Conservation (phyloP, 1,140 invertebrate genomes). For the Solen grandis region DNA sequence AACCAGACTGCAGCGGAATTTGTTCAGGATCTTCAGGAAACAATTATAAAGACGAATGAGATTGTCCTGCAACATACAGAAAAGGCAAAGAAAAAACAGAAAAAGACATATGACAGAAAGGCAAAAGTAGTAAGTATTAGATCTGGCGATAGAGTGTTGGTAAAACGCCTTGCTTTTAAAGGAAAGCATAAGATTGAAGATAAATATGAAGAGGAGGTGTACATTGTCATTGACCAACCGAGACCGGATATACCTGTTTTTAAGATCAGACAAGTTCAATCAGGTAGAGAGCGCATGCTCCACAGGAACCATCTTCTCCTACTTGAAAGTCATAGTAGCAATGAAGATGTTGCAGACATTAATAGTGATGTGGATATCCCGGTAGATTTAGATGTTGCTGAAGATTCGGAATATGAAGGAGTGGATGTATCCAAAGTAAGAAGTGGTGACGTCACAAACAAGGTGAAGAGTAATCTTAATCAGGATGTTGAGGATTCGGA, state of each 20-base stretch:
- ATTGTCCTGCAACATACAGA: constrained; percentile 5
- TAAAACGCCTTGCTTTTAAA: constrained; percentile 3
- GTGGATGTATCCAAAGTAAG: neutral
- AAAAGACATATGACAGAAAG: too few relatives aligned
- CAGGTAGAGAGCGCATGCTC: neutral
- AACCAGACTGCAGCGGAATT: neutral
- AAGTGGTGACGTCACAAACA: neutral
- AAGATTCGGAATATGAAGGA: too few relatives aligned
- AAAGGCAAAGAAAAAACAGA: too few relatives aligned
- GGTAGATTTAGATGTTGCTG: too few relatives aligned
- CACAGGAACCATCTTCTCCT: constrained; percentile 27
- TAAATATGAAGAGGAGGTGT: too few relatives aligned
- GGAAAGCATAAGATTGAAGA: constrained; percentile 33
- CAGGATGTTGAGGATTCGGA: too few relatives aligned
- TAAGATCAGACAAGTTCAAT: constrained; percentile 20
- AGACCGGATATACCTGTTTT: too few relatives aligned
- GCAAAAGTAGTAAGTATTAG: neutral
- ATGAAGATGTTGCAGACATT: too few relatives aligned
- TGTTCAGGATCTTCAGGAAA: constrained; percentile 4
- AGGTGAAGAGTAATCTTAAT: too few relatives aligned
- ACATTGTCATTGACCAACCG: too few relatives aligned
- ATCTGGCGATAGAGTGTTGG: constrained; percentile 23
- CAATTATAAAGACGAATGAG: neutral
- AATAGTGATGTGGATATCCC: too few relatives aligned
- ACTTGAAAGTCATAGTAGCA: too few relatives aligned